Evolutionary conservation across 2,113 vertebrate species (phyloP).

Genomic region (Plecturocebus donacophilus): DNA sequence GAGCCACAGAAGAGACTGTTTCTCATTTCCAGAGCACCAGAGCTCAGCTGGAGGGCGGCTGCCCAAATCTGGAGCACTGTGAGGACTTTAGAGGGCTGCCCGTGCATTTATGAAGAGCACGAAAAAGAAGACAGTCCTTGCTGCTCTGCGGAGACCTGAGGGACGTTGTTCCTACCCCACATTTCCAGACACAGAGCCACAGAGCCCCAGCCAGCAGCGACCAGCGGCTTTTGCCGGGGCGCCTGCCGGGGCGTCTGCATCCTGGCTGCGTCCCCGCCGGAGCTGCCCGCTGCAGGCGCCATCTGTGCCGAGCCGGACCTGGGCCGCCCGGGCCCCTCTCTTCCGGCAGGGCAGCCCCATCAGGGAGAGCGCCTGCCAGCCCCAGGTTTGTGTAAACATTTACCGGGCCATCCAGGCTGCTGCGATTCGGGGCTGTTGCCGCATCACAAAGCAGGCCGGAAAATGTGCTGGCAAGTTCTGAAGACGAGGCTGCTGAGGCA

Average conservation of each 20-base stretch:
- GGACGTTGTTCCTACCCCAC: not conserved
- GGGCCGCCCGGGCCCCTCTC: slow-evolving; percentile 48
- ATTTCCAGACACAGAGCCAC: slow-evolving; percentile 64
- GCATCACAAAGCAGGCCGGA: slow-evolving; percentile 76
- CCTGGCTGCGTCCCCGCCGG: fast-evolving
- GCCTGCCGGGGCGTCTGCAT: not conserved
- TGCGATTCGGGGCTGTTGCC: slow-evolving; percentile 79
- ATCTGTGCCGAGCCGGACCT: slow-evolving; percentile 76
- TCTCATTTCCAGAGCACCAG: not conserved
- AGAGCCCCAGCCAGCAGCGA: slow-evolving; percentile 72
- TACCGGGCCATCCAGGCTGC: slow-evolving; percentile 75
- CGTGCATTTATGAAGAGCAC: not conserved
- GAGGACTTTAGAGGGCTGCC: too few species aligned
- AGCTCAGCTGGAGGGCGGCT: too few species aligned
- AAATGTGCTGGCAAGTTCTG: slow-evolving; percentile 78
- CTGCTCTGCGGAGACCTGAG: not conserved
- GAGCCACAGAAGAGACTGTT: not conserved
- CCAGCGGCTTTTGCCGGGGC: slow-evolving; percentile 6
- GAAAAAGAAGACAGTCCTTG: not conserved
- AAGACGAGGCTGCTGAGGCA: slow-evolving; percentile 54
- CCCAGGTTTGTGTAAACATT: slow-evolving; percentile 82
- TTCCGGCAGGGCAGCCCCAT: not conserved
- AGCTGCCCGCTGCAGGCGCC: slow-evolving; percentile 53
- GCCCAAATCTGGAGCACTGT: too few species aligned
- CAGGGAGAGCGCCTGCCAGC: slow-evolving; percentile 73